These are phyloP conservation scores for Notechis scutatus DNA, from an alignment of 2,113 vertebrate species.

Conservation along the genomic window DNA sequence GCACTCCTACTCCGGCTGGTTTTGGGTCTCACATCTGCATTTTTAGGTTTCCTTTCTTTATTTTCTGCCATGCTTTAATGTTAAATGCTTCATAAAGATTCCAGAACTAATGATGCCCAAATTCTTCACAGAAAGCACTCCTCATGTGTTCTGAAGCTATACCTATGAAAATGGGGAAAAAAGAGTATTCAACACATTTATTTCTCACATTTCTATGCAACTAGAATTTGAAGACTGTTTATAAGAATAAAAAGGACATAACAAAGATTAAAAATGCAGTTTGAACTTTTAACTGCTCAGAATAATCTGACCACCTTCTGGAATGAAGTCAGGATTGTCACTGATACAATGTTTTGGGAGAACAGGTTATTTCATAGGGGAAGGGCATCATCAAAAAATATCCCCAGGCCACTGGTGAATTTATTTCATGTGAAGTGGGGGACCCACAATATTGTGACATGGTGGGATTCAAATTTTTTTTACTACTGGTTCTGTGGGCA, in stretches of 20 bases:
- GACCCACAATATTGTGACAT: background rate
- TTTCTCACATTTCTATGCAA: background rate
- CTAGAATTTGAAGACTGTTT: background rate
- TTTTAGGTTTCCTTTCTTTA: slow-evolving; percentile 74
- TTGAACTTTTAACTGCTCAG: background rate
- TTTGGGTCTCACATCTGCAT: slow-evolving; percentile 84
- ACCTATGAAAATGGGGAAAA: slow-evolving; percentile 48
- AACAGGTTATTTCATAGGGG: background rate
- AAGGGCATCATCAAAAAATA: background rate
- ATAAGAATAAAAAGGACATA: background rate
- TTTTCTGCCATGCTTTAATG: slow-evolving; percentile 73
- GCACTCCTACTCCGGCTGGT: slow-evolving; percentile 87
- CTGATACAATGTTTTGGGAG: background rate
- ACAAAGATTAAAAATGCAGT: background rate
- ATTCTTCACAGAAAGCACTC: slow-evolving; percentile 53
- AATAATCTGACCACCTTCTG: background rate
- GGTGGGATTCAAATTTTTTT: background rate
- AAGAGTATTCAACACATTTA: background rate
- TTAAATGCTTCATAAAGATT: slow-evolving; percentile 31
- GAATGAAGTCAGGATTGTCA: background rate
- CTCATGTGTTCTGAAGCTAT: slow-evolving; percentile 53
- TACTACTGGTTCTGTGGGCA: too few relatives aligned
- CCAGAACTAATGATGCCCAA: slow-evolving; percentile 31
- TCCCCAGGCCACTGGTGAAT: background rate
- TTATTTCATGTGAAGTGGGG: background rate